A percentile compares a stretch with the other conserved stretches of the same genome.
These are phyloP conservation scores for Aplocera efformata DNA, from an alignment of 2,888 invertebrate genomes.

Conservation along the genomic window DNA sequence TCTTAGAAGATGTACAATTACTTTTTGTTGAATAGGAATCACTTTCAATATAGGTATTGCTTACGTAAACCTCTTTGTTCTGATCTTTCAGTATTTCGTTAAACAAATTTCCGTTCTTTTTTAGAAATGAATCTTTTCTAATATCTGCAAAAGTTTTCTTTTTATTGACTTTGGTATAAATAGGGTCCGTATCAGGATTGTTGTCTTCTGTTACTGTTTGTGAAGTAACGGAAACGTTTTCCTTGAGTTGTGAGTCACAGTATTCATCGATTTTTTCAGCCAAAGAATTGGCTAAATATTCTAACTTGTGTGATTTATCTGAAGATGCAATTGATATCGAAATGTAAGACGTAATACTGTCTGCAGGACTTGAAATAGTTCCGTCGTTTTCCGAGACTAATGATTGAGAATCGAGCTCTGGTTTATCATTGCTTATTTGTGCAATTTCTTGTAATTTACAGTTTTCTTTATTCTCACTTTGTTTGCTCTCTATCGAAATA, in stretches of 20 bases:
- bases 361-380: conserved; percentile 69
- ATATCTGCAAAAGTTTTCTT: conserved; percentile 79
- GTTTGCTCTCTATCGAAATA: conserved; percentile 49
- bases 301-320: conserved; percentile 72
- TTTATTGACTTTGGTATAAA: conserved; percentile 72
- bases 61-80: conserved; percentile 62
- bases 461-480: conserved; percentile 36
- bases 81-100: conserved; percentile 55
- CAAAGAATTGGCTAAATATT: conserved; percentile 73
- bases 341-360: conserved; percentile 76
- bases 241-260: conserved; percentile 71
- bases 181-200: conserved; percentile 57
- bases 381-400: conserved; percentile 73
- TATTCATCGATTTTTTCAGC: conserved; percentile 78
- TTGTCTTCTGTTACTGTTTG: conserved; percentile 47
- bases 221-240: conserved; percentile 52
- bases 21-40: conserved; percentile 62
- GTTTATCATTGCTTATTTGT: conserved; percentile 32
- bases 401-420: conserved; percentile 56
- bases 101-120: conserved; percentile 58
- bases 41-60: conserved; percentile 64
- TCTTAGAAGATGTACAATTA: conserved; percentile 65
- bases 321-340: conserved; percentile 76
- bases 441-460: conserved; percentile 22
- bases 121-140: conserved; percentile 56